Evolutionary conservation across 2,888 invertebrate genomes (phyloP).

Genomic region (Melanargia galathea): DNA sequence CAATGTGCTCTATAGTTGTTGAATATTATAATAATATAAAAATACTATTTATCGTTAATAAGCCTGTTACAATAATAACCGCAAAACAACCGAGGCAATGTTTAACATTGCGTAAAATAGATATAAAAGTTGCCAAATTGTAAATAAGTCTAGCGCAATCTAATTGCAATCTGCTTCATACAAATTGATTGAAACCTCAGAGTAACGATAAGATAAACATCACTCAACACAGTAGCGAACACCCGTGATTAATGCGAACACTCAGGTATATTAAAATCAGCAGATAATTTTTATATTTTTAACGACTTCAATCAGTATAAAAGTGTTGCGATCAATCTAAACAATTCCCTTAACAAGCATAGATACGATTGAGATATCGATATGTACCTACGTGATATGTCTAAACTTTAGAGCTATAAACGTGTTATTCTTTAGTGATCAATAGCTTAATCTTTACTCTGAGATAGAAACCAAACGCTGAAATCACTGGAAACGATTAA

Average conservation of each 20-base stretch:
- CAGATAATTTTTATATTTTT: background rate
- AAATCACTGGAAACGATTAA: slow-evolving; percentile 62
- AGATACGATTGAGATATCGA: background rate
- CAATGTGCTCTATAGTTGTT: slow-evolving; percentile 61
- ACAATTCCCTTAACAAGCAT: slow-evolving; percentile 1
- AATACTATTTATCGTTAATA: slow-evolving; percentile 41
- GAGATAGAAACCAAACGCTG: slow-evolving; percentile 43
- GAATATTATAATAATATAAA: slow-evolving; percentile 48
- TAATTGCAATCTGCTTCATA: slow-evolving; percentile 65
- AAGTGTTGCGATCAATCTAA: background rate
- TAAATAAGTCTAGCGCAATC: slow-evolving; percentile 76
- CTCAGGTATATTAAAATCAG: background rate
- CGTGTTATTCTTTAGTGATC: background rate
- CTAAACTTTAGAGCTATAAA: background rate
- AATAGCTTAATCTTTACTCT: slow-evolving; percentile 18
- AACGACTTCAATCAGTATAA: background rate
- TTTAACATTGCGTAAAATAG: slow-evolving; percentile 64
- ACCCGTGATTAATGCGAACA: background rate
- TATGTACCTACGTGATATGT: slow-evolving; percentile 15
- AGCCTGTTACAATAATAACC: slow-evolving; percentile 47
- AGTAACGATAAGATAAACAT: slow-evolving; percentile 14
- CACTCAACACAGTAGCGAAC: background rate
- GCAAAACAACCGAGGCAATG: slow-evolving; percentile 64
- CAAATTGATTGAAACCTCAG: slow-evolving; percentile 35
- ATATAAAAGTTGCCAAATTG: slow-evolving; percentile 50